These are phyloP conservation scores for Labeo calbasu DNA, from an alignment of 2,797 vertebrate genomes.

Conservation along the genomic window DNA sequence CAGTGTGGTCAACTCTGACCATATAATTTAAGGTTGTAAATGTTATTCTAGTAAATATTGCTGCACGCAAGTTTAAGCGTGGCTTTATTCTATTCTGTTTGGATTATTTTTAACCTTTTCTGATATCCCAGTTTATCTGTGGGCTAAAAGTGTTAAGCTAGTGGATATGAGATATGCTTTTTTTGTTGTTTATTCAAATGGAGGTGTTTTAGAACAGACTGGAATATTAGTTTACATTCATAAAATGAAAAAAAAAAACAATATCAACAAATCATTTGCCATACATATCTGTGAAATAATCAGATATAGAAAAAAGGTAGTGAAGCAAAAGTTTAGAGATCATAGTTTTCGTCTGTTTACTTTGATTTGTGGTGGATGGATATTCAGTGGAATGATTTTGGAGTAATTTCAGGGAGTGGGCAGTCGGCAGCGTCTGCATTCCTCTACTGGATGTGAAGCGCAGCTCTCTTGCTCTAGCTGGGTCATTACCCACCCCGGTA, in stretches of 20 bases:
- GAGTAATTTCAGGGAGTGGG: conserved; percentile 35
- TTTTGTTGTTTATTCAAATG: no score
- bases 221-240: neutral
- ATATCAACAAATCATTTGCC: neutral
- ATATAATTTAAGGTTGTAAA: neutral
- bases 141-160: neutral
- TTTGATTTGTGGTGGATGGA: conserved; percentile 11
- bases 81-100: neutral
- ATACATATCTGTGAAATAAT: neutral
- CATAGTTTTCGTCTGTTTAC: neutral
- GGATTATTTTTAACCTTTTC: neutral
- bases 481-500: conserved; percentile 12
- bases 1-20: neutral
- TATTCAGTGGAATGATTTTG: neutral
- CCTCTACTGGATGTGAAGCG: conserved; percentile 49
- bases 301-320: neutral
- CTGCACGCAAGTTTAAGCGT: neutral
- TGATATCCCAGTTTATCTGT: neutral
- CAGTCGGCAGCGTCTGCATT: conserved; percentile 46
- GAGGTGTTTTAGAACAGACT: neutral
- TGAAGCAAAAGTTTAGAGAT: neutral
- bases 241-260: neutral
- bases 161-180: neutral
- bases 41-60: neutral
- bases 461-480: conserved; percentile 24